Evolutionary conservation across 2,113 vertebrate genomes (phyloP).

Genomic region (Myodes glareolus): DNA sequence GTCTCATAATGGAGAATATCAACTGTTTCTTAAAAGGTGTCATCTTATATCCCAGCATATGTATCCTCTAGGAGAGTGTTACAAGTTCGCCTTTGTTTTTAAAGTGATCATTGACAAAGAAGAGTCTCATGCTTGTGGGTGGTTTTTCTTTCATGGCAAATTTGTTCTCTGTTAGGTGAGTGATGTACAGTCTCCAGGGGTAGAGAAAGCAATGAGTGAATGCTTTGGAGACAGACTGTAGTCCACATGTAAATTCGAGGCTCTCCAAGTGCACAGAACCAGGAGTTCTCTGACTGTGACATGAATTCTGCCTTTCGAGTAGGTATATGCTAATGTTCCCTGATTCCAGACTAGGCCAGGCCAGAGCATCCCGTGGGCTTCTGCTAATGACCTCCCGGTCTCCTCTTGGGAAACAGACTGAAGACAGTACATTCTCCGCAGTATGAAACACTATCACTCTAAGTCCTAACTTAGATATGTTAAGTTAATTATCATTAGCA

Average conservation of each 20-base stretch:
- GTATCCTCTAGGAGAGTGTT: not conserved
- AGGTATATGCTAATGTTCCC: too few relatives aligned
- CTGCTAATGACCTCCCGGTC: not conserved
- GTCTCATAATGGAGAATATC: not conserved
- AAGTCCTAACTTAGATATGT: not conserved
- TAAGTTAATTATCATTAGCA: too few relatives aligned
- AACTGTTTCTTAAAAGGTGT: not conserved
- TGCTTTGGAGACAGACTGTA: not conserved
- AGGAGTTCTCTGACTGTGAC: not conserved
- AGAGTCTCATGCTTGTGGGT: not conserved
- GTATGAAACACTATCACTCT: not conserved
- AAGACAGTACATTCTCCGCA: not conserved
- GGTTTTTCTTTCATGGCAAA: not conserved
- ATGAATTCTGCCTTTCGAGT: not conserved
- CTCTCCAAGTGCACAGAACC: not conserved
- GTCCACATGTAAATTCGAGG: not conserved
- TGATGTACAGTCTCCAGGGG: not conserved
- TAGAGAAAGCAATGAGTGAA: not conserved
- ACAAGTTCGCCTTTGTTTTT: not conserved
- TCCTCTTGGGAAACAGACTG: not conserved
- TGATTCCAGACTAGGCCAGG: too few relatives aligned
- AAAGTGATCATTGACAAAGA: not conserved
- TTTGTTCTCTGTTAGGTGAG: not conserved
- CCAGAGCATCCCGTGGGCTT: not conserved
- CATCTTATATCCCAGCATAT: not conserved